Base-by-base conservation (phyloP, 1,140 invertebrate genomes). In the Papilio machaon region DNA sequence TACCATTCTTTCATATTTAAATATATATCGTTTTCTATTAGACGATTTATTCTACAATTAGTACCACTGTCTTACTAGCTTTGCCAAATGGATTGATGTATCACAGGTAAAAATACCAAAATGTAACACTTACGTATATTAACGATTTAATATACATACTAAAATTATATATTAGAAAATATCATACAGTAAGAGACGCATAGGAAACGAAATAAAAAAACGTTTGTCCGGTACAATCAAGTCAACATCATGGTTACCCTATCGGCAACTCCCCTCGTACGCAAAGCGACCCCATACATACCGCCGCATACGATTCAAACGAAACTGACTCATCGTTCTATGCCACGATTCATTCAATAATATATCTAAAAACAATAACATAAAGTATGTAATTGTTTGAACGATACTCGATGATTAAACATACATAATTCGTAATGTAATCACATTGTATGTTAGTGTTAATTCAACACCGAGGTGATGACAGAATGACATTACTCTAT, bases 251-350 rank as follows among this genome's bases (percentile, higher is more conserved):
- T 75, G 23, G 74, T 76, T n/a, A 76, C 47, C 23, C 19, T 76
- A 76, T n/a, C 74, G 43, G 46, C 64, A 35, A 47, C 47, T 49
- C 74, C 74, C 74, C 74, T 76, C 74, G 46, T 47, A n/a, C 35
- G 73, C 43, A 74, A 76, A 49, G 74, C 74, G 74, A 76, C 74
- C 74, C 74, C 6, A 46, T 52, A 76, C 74, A 76, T 76, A 76
- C 74, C 74, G 74, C 10, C 43, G 47, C 74, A 76, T 76, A 76
- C 74, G 47, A 52, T 76, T 76, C 74, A 47, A 23, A 76, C 74
- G 23, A 76, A 76, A 46, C 74, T 76, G 74, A 76, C 74, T 76
- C 74, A 76, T 76, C 74, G 47, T 54, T 76, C 74, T 30, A 49
- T 17, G 19, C 43, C 13, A 52, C 46, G 23, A 3, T 15, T 76